Conservation (phyloP, 2,113 vertebrate genomes). For the Chaetodon auriga region DNA sequence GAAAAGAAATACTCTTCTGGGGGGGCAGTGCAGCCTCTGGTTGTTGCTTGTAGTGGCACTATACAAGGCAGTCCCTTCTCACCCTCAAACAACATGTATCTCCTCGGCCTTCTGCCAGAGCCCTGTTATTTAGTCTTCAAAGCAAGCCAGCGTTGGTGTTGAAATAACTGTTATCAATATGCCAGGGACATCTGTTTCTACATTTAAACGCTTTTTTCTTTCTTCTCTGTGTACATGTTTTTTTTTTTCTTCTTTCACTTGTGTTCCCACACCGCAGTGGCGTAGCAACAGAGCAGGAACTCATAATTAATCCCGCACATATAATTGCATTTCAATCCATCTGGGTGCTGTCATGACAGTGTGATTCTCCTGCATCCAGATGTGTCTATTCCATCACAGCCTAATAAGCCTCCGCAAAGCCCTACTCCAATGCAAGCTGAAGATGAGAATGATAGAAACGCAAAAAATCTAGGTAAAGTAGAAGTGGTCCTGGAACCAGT, state of each 20-base stretch:
- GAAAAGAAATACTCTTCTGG: conserved; percentile 12
- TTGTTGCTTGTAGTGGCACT: conserved; percentile 18
- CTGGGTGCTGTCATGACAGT: conserved; percentile 50
- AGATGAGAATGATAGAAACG: conserved; percentile 18
- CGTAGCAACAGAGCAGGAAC: conserved; percentile 40
- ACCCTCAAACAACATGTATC: conserved; percentile 49
- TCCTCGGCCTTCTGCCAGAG: conserved; percentile 33
- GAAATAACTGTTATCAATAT: conserved; percentile 74
- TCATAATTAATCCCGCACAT: conserved; percentile 72
- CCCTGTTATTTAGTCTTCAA: conserved; percentile 74
- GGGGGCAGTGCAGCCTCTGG: background rate
- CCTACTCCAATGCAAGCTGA: conserved; percentile 42
- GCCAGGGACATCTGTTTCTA: conserved; percentile 66
- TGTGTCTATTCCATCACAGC: conserved; percentile 68
- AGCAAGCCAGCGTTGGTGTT: conserved; percentile 37
- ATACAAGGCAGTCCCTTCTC: conserved; percentile 19
- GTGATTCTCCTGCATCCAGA: conserved; percentile 60
- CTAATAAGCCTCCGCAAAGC: conserved; percentile 56
- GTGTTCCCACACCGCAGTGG: conserved; percentile 17
- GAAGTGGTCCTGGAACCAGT: conserved; percentile 11
- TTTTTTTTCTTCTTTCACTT: background rate
- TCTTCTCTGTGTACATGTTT: conserved; percentile 18
- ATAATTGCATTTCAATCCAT: conserved; percentile 71
- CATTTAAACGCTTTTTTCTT: conserved; percentile 29
- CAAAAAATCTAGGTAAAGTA: conserved; percentile 15